These are phyloP conservation scores for Drosophila testacea DNA, from an alignment of 2,888 invertebrate species.

Conservation along the genomic window DNA sequence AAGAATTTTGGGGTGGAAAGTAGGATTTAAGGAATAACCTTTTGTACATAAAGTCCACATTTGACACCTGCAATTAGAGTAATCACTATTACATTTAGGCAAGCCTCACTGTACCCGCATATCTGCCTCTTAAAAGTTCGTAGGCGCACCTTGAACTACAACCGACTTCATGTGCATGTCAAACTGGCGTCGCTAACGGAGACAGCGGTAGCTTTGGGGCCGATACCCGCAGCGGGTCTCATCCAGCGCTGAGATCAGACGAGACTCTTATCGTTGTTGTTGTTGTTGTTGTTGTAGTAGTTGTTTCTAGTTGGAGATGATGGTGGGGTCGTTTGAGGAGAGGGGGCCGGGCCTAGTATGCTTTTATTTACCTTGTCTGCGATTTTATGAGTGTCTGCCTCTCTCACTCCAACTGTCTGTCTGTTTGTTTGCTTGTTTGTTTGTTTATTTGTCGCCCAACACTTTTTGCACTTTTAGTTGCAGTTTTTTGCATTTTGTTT, in stretches of 20 bases:
- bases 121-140: conserved; percentile 38
- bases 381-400: conserved; percentile 37
- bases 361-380: conserved; percentile 76
- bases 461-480: conserved; percentile 51
- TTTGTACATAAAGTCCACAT: neutral
- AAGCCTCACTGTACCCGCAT: conserved; percentile 53
- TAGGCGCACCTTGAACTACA: conserved; percentile 74
- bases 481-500: conserved; percentile 44
- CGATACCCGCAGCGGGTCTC: conserved; percentile 28
- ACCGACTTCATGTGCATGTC: conserved; percentile 42
- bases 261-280: conserved; percentile 23
- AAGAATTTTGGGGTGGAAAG: too few species aligned
- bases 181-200: conserved; percentile 41
- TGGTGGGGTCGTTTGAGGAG: conserved; percentile 39
- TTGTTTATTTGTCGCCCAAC: conserved; percentile 36
- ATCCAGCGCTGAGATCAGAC: conserved; percentile 69
- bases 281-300: conserved; percentile 28
- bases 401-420: conserved; percentile 16
- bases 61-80: neutral
- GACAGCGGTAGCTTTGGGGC: conserved; percentile 38
- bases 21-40: neutral
- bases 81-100: neutral
- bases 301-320: conserved; percentile 12
- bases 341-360: conserved; percentile 17
- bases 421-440: conserved; percentile 11